These are phyloP conservation scores for Stenodema calcarata DNA, from an alignment of 2,888 invertebrate species.

Conservation along the genomic window DNA sequence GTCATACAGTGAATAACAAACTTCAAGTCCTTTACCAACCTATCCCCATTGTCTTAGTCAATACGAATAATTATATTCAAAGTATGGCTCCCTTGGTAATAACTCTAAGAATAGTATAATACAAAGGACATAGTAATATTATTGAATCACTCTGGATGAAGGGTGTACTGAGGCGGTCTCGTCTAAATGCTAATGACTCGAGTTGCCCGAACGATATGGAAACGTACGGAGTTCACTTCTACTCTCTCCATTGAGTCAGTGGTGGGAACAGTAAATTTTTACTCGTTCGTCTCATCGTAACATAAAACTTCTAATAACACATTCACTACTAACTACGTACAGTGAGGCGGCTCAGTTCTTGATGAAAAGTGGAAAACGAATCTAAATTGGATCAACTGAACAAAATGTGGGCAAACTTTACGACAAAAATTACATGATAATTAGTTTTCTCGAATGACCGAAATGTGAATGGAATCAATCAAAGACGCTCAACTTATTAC, in stretches of 20 bases:
- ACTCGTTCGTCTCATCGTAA: too few species aligned
- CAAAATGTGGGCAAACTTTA: too few species aligned
- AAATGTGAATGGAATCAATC: too few species aligned
- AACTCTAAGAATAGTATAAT: neutral
- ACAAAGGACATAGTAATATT: neutral
- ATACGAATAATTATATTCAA: neutral
- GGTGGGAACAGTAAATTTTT: too few species aligned
- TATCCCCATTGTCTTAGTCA: neutral
- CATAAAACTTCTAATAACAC: too few species aligned
- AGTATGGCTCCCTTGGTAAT: neutral
- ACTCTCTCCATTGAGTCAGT: neutral
- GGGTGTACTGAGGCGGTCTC: neutral
- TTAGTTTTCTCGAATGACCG: too few species aligned
- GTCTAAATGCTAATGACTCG: conserved; percentile 28
- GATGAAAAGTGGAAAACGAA: too few species aligned
- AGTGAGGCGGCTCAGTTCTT: too few species aligned
- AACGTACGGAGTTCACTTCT: neutral
- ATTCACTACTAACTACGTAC: too few species aligned
- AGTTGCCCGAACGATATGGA: neutral
- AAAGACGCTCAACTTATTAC: too few species aligned
- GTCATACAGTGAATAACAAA: neutral
- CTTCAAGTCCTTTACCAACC: neutral
- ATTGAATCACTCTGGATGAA: neutral
- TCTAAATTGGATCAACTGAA: too few species aligned
- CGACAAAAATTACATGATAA: too few species aligned